Evolutionary conservation across 2,113 vertebrate genomes (phyloP).

Genomic region (Cyanistes caeruleus): DNA sequence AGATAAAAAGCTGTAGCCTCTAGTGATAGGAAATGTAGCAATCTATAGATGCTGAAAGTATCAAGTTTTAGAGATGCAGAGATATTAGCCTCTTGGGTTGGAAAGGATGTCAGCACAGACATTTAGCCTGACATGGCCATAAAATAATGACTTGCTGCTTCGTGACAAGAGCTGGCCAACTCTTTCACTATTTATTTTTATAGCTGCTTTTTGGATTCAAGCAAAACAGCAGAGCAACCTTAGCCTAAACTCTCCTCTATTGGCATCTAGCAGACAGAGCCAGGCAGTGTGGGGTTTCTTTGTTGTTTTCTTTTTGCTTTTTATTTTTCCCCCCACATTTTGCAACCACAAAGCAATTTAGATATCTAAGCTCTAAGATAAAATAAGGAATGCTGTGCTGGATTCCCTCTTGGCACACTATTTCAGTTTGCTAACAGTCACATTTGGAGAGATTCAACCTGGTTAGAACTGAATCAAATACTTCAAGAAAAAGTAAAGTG

Average conservation of each 20-base stretch:
- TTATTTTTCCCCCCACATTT: not conserved
- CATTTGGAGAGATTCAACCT: not conserved
- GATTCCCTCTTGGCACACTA: not conserved
- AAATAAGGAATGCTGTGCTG: conserved; percentile 10
- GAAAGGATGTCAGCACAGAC: not conserved
- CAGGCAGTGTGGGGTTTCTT: not conserved
- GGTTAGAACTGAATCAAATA: not conserved
- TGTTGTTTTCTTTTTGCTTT: not conserved
- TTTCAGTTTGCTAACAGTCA: not conserved
- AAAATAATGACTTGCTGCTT: conserved; percentile 18
- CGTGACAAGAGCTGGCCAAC: not conserved
- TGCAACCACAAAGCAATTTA: not conserved
- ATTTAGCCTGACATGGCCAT: not conserved
- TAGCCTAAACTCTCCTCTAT: not conserved
- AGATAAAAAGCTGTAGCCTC: not conserved
- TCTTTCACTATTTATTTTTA: conserved; percentile 37
- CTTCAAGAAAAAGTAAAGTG: not conserved
- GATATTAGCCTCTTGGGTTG: not conserved
- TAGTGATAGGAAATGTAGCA: not conserved
- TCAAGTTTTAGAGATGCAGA: not conserved
- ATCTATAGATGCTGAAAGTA: not conserved
- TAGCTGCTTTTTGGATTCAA: conserved; percentile 20
- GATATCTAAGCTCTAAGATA: conserved; percentile 37
- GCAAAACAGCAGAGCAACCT: conserved; percentile 2
- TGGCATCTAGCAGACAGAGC: not conserved